Percentiles rank a stretch among this genome's conserved stretches.
Evolutionary conservation across 1,140 invertebrate species (phyloP).

Genomic region (Trachelipus rathkii): DNA sequence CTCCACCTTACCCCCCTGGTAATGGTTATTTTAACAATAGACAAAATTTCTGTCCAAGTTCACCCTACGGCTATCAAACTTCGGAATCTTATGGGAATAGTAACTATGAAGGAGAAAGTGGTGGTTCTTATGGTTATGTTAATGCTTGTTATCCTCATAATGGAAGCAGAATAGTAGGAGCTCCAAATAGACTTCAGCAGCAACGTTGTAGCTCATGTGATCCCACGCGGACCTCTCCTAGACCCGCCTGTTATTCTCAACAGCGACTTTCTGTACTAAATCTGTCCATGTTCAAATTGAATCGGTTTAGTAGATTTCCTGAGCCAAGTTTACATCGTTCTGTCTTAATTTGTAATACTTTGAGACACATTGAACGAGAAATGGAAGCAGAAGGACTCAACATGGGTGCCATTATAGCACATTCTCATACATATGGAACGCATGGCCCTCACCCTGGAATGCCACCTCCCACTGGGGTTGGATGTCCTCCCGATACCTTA

Average conservation of each 20-base stretch:
- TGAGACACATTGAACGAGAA: slow-evolving; percentile 83
- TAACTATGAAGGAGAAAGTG: slow-evolving; percentile 45
- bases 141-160: slow-evolving; percentile 39
- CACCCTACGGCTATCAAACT: slow-evolving; percentile 59
- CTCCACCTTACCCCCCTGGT: slow-evolving; percentile 54
- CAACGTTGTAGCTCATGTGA: slow-evolving; percentile 53
- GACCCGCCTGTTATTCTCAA: slow-evolving; percentile 66
- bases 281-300: slow-evolving; percentile 86
- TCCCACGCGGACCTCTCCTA: slow-evolving; percentile 42
- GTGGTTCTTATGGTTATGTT: slow-evolving; percentile 46
- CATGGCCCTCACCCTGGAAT: slow-evolving; percentile 29
- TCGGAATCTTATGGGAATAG: slow-evolving; percentile 61
- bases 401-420: slow-evolving; percentile 38
- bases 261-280: slow-evolving; percentile 82
- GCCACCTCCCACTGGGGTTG: slow-evolving; percentile 25
- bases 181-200: slow-evolving; percentile 39
- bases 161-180: neutral
- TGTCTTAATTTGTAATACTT: slow-evolving; percentile 89
- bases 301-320: slow-evolving; percentile 75
- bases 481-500: slow-evolving; percentile 32
- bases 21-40: slow-evolving; percentile 49
- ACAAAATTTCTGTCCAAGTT: slow-evolving; percentile 36
- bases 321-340: slow-evolving; percentile 86
- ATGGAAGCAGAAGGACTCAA: slow-evolving; percentile 71
- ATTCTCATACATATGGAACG: slow-evolving; percentile 36